Conservation (phyloP, 2,888 invertebrate species). For the Griposia aprilina region DNA sequence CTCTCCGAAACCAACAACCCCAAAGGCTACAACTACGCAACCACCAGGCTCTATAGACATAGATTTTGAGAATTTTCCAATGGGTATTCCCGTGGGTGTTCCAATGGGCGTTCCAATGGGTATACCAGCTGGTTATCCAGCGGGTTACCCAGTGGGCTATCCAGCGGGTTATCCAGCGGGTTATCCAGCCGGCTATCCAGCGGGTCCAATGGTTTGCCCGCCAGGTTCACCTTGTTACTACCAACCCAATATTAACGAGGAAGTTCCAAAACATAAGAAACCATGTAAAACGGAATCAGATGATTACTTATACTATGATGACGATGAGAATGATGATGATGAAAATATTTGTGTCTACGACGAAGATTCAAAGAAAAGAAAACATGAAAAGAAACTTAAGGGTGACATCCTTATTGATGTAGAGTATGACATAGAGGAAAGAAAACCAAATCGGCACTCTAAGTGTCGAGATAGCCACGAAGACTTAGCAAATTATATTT, state of each 20-base stretch:
- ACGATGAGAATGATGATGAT: conserved; percentile 46
- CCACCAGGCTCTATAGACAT: not conserved
- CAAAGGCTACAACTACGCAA: not conserved
- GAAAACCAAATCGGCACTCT: conserved; percentile 45
- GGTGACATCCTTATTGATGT: conserved; percentile 19
- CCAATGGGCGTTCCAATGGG: conserved; percentile 24
- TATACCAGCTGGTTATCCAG: conserved; percentile 22
- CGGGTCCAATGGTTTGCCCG: conserved; percentile 3
- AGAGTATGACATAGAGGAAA: conserved; percentile 42
- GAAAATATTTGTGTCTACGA: not conserved
- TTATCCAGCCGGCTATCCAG: conserved; percentile 22
- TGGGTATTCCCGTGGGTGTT: conserved; percentile 27
- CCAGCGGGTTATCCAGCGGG: conserved; percentile 1
- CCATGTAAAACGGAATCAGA: conserved; percentile 61
- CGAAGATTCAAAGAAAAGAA: conserved; percentile 36
- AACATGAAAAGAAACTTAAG: conserved; percentile 29
- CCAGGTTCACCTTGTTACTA: conserved; percentile 64
- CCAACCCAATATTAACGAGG: conserved; percentile 68
- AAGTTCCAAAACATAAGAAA: conserved; percentile 70
- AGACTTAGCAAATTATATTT: conserved; percentile 53
- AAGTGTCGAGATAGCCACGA: conserved; percentile 31
- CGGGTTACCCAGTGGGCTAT: not conserved
- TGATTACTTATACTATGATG: conserved; percentile 72
- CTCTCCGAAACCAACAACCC: conserved; percentile 1
- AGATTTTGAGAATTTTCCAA: conserved; percentile 21